Evolutionary conservation across 1,140 invertebrate genomes (phyloP), one percentile per base, ranked within the genome.

Genomic region (Cotesia chilonis): DNA sequence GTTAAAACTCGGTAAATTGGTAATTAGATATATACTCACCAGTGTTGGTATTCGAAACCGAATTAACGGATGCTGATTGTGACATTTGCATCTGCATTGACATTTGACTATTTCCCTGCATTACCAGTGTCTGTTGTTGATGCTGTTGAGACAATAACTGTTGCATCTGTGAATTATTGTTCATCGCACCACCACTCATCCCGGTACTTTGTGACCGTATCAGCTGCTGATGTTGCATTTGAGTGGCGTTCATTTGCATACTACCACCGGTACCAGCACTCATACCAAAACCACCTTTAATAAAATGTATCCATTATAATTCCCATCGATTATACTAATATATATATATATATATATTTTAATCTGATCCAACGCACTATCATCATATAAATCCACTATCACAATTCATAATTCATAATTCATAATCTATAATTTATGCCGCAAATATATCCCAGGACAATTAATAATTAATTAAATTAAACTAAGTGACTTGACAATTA

Each of bases 51-150:
- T 70, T 84, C 47, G 76, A 77, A 51, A 86, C 82, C 1, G 84
- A 83, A 73, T 81, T 87, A 28, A 87, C 83, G 5, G 87, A 87
- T 59, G 84, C 79, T 20, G 86, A 80, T 75, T 88, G 87, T 14
- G 87, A 87, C 86, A 88, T 88, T 73, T 88, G 86, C 81, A 88
- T 85, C 74, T 85, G 86, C 84, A 88, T 83, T n/a, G 85, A 84
- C 85, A 88, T 88, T 78, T 86, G 85, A 80, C 81, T 86, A 72
- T 84, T 85, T 73, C 77, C 81, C 76, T 90, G 89, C 87, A 90
- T 89, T 76, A 89, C 89, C 12, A 90, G 82, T 2, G 87, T 86
- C 80, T 91, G 90, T 70, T 91, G 90, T 75, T 91, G 90, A 78
- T 88, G 88, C 57, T 89, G 88, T 75, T 90, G 88, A 78, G 89